Evolutionary conservation across 2,113 vertebrate genomes (phyloP), one percentile per base, ranked within the genome.

Genomic region (Heteronetta atricapilla): DNA sequence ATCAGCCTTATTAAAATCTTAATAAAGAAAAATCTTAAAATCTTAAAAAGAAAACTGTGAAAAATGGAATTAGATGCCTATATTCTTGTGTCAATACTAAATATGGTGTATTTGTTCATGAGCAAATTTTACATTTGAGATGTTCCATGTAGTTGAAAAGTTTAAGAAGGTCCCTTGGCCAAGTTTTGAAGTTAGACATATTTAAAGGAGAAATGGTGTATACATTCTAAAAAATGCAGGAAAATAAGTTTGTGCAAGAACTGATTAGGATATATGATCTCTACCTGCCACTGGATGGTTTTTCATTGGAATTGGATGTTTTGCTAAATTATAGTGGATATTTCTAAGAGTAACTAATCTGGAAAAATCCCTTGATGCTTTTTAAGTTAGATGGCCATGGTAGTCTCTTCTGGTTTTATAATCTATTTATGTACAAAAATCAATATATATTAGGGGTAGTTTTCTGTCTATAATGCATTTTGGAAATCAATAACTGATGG

Each of bases 361-460:
- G 55, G 50, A 74, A 83, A 90, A n/a, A 64, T 82, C 7, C 21
- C 36, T 53, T 76, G 3, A 8, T 60, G 6, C 11, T 62, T 77
- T 94, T 69, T 42, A 20, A 88, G 25, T 73, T 70, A 33, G 14
- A 31, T 55, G 28, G 69, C 48, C 63, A 53, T 21, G 50, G 15
- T 77, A 58, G 50, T 91, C 11, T 75, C n/a, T 85, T 82, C 55
- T 55, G 44, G 6, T 73, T 94, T 93, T 77, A 86, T 48, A 69
- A 46, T 64, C 11, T 73, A 8, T 26, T 56, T 85, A 58, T 77
- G 6, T 67, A 55, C 69, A 77, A 77, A 64, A 80, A 66, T 86
- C 70, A 53, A 55, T 69, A 66, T 4, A 4, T 66, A 42, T 63
- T 74, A 77, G n/a, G 10, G 84, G 13, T 67, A 11, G 2, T 78